phyloP scores from a whole-genome alignment of 2,113 vertebrate genomes.

The Spermophilus dauricus region DNA sequence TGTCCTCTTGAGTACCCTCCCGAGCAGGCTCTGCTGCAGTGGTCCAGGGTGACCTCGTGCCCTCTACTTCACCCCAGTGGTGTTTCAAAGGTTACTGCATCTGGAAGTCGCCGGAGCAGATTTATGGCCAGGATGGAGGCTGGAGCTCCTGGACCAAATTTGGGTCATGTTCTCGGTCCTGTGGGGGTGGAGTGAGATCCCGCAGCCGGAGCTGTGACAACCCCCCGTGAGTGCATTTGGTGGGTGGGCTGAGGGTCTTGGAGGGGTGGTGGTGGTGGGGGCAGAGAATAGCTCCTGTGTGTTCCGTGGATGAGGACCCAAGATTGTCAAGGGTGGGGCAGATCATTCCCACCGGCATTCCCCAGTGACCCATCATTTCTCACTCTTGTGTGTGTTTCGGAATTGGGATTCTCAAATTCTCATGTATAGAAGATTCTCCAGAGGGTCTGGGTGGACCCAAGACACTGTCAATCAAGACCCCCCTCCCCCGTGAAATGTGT shows the following conservation, averaged over 20 bases:
- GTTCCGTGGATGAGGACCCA: not conserved
- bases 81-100: slow-evolving; percentile 99
- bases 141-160: slow-evolving; percentile 98
- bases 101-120: slow-evolving; percentile 95
- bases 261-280: not conserved
- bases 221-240: slow-evolving; percentile 91
- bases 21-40: not conserved
- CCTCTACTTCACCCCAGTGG: slow-evolving; percentile 91
- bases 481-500: too few species aligned
- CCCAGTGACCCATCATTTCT: not conserved
- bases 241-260: not conserved
- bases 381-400: not conserved
- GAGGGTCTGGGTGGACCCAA: not conserved
- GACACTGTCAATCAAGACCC: not conserved
- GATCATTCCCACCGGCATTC: not conserved
- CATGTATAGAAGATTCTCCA: not conserved
- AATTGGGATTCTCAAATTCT: not conserved
- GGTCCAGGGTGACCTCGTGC: slow-evolving; percentile 27
- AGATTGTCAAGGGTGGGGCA: not conserved
- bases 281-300: not conserved
- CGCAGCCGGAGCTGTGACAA: slow-evolving; percentile 95
- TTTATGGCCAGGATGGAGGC: slow-evolving; percentile 95
- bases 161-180: slow-evolving; percentile 95
- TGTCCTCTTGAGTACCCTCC: not conserved
- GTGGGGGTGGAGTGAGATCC: slow-evolving; percentile 95